phyloP scores from a whole-genome alignment of 2,888 invertebrate species.

The Ophion slaviceki region DNA sequence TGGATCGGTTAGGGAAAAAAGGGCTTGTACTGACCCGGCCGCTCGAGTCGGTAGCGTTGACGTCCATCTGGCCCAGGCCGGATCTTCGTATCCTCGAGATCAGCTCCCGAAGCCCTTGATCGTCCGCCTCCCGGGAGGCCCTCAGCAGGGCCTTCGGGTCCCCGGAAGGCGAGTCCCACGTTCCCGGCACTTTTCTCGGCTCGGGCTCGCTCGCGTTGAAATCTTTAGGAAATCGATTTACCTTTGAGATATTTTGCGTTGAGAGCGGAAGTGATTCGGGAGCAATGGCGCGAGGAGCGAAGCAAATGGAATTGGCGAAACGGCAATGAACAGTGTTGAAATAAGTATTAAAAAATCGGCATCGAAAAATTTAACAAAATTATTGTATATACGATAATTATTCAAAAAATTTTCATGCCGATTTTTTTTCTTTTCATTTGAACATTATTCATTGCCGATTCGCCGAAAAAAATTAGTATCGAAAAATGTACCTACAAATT shows the following conservation, averaged over 20 bases:
- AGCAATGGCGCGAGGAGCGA: not conserved
- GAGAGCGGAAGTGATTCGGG: not conserved
- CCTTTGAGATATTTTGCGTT: too few species aligned
- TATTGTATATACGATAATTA: too few species aligned
- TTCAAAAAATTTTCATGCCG: too few species aligned
- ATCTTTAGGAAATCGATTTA: constrained; percentile 42
- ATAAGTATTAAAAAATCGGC: too few species aligned
- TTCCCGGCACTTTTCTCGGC: constrained; percentile 73
- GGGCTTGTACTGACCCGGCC: constrained; percentile 84
- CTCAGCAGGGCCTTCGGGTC: constrained; percentile 83
- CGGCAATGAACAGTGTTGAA: too few species aligned
- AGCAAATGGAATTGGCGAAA: too few species aligned
- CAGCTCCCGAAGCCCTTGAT: constrained; percentile 83
- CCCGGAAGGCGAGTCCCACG: constrained; percentile 75
- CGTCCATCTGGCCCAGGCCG: constrained; percentile 82
- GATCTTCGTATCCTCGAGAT: constrained; percentile 82
- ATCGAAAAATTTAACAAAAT: too few species aligned
- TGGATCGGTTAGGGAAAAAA: too few species aligned
- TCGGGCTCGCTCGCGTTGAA: constrained; percentile 57
- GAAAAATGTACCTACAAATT: too few species aligned
- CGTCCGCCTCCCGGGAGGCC: constrained; percentile 86
- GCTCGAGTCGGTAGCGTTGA: constrained; percentile 85
- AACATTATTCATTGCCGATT: too few species aligned
- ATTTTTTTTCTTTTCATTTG: too few species aligned
- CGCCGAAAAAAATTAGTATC: too few species aligned